Evolutionary conservation across 2,888 invertebrate species (phyloP).

Genomic region (Prionchulus punctatus): DNA sequence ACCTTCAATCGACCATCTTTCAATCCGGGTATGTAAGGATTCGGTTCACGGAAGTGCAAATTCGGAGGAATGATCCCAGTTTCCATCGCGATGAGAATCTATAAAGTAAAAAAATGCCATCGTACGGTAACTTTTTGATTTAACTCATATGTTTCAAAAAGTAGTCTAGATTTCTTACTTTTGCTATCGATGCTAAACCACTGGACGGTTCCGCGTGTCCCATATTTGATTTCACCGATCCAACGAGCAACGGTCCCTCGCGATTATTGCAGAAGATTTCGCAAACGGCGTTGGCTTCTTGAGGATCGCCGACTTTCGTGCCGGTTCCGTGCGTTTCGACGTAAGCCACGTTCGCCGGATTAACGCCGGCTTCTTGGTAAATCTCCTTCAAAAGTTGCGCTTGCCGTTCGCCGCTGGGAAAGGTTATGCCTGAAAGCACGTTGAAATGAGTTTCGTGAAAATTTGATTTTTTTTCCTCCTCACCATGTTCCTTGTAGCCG

Average conservation of each 20-base stretch:
- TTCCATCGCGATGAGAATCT: conserved; percentile 76
- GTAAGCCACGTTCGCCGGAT: conserved; percentile 66
- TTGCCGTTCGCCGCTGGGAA: conserved; percentile 50
- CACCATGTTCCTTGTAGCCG: conserved; percentile 74
- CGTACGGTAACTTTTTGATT: conserved; percentile 5
- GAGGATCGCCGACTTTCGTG: conserved; percentile 81
- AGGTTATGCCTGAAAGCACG: conserved; percentile 32
- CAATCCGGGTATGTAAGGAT: conserved; percentile 76
- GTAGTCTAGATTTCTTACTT: conserved; percentile 11
- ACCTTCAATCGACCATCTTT: conserved; percentile 75
- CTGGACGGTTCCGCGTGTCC: conserved; percentile 78
- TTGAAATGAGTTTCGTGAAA: too few species aligned
- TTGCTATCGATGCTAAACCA: conserved; percentile 32
- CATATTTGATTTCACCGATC: conserved; percentile 96
- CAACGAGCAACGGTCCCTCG: conserved; percentile 61
- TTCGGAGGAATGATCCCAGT: conserved; percentile 70
- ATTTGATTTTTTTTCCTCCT: too few species aligned
- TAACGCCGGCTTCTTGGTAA: conserved; percentile 48
- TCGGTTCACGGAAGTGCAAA: conserved; percentile 69
- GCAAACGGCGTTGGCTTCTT: conserved; percentile 84
- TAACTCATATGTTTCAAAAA: neutral
- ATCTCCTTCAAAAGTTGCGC: conserved; percentile 50
- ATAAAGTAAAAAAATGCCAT: neutral
- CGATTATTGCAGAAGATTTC: conserved; percentile 67
- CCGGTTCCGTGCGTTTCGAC: conserved; percentile 98